Conservation (phyloP, 2,113 vertebrate genomes). For the Poeciliopsis occidentalis region DNA sequence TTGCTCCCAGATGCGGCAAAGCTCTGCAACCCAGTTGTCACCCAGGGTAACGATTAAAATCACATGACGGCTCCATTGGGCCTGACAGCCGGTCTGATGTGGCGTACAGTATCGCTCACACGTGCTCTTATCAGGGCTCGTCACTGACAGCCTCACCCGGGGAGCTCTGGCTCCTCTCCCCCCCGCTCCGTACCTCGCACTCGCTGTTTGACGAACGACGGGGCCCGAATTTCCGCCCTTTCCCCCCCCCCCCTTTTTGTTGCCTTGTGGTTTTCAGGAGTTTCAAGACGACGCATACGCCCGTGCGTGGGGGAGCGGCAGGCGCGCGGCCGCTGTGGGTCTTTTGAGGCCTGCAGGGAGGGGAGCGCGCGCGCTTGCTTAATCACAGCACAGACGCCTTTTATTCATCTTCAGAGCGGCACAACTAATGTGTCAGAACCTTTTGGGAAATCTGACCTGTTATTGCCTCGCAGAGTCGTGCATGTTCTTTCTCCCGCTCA, state of each 20-base stretch:
- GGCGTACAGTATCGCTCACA: slow-evolving; percentile 44
- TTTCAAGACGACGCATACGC: slow-evolving; percentile 20
- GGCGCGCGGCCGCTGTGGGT: slow-evolving; percentile 48
- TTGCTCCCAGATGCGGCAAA: slow-evolving; percentile 64
- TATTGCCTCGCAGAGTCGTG: slow-evolving; percentile 60
- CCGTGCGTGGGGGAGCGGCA: slow-evolving; percentile 17
- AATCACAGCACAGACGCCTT: slow-evolving; percentile 73
- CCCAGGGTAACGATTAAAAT: slow-evolving; percentile 64
- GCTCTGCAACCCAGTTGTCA: slow-evolving; percentile 48
- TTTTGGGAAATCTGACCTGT: slow-evolving; percentile 78
- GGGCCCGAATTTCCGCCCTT: slow-evolving; percentile 13
- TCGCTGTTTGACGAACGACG: slow-evolving; percentile 53
- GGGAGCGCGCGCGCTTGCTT: slow-evolving; percentile 39
- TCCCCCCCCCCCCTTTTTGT: background rate
- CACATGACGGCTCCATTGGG: slow-evolving; percentile 42
- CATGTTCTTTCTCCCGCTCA: slow-evolving; percentile 60
- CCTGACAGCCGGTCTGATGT: slow-evolving; percentile 63
- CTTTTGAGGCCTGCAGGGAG: slow-evolving; percentile 69
- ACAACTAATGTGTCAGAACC: slow-evolving; percentile 76
- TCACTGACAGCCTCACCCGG: slow-evolving; percentile 36
- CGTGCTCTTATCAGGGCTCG: slow-evolving; percentile 53
- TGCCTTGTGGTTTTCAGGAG: slow-evolving; percentile 10
- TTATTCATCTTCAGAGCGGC: slow-evolving; percentile 73
- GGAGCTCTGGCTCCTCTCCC: slow-evolving; percentile 8
- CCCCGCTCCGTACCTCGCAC: background rate